Percentiles rank a stretch among this genome's conserved stretches.
Conservation (phyloP, 2,888 invertebrate species). For the Periphyllus acericola region DNA sequence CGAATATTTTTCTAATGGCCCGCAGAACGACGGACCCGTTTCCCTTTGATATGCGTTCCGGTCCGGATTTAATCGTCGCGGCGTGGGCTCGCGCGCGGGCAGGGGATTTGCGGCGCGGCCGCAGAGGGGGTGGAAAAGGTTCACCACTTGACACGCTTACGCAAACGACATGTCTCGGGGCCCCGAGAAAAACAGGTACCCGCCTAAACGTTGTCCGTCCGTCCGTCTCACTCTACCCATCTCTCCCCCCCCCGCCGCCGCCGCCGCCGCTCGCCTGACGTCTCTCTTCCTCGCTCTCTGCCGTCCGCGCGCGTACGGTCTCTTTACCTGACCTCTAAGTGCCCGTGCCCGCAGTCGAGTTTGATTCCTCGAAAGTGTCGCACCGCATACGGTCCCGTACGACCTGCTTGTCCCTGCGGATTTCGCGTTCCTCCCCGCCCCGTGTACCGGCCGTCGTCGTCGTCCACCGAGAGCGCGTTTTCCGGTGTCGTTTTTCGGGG, state of each 20-base stretch:
- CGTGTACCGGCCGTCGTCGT: too few relatives aligned
- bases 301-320: not conserved
- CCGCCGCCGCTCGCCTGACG: not conserved
- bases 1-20: constrained; percentile 57
- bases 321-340: not conserved
- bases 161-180: constrained; percentile 31
- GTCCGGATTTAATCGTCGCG: constrained; percentile 49
- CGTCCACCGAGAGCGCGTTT: too few relatives aligned
- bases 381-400: not conserved
- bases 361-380: constrained; percentile 18
- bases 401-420: too few relatives aligned
- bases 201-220: not conserved
- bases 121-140: constrained; percentile 31
- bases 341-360: not conserved
- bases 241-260: not conserved
- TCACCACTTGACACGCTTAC: constrained; percentile 58
- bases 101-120: not conserved
- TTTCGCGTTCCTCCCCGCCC: too few relatives aligned
- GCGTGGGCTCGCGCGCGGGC: not conserved
- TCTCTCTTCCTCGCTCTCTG: not conserved
- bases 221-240: not conserved
- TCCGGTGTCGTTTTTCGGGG: too few relatives aligned
- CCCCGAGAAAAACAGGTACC: not conserved
- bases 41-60: constrained; percentile 56
- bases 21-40: constrained; percentile 8